Evolutionary conservation across 2,113 vertebrate species (phyloP), one percentile per base, ranked within the genome.

Genomic region (Lota lota): DNA sequence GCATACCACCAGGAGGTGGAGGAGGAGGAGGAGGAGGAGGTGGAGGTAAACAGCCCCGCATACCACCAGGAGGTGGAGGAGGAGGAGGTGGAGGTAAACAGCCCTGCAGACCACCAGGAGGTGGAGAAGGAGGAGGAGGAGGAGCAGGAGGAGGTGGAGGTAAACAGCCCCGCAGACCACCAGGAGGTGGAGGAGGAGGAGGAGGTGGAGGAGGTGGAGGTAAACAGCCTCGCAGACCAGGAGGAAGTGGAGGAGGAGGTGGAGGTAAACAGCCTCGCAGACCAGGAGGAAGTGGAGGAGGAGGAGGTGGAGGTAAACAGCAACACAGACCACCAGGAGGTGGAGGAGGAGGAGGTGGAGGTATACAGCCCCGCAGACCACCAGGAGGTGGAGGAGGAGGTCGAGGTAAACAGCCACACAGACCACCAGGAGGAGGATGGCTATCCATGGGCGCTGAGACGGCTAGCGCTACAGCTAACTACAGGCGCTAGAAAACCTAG

Each of bases 51-150:
- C n/a, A n/a, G n/a, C n/a, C 82, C 81, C 83, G 70, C 79, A 80
- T 47, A 62, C 79, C 70, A 73, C 66, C 81, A n/a, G n/a, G n/a
- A n/a, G n/a, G n/a, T n/a, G n/a, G n/a, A n/a, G n/a, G n/a, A n/a
- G n/a, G n/a, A n/a, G n/a, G n/a, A n/a, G n/a, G n/a, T 69, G 19
- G 67, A 70, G 76, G 82, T 88, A 89, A 89, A 89, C 84, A 87
- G 80, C 51, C 79, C 68, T 77, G 79, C 61, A 28, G 76, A 75
- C 74, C 74, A 20, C 11, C 56, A 68, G 54, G 74, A 11, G 1
- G 16, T 51, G 51, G 21, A 14, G 19, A 19, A 19, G 20, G 20
- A 18, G 19, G 19, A 22, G 19, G 19, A 18, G 8, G n/a, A 51
- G 33, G 4, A 17, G 19, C 5, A n/a, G n/a, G n/a, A n/a, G n/a